These are phyloP conservation scores for Nettapus auritus DNA, from an alignment of 2,113 vertebrate species.

Conservation along the genomic window DNA sequence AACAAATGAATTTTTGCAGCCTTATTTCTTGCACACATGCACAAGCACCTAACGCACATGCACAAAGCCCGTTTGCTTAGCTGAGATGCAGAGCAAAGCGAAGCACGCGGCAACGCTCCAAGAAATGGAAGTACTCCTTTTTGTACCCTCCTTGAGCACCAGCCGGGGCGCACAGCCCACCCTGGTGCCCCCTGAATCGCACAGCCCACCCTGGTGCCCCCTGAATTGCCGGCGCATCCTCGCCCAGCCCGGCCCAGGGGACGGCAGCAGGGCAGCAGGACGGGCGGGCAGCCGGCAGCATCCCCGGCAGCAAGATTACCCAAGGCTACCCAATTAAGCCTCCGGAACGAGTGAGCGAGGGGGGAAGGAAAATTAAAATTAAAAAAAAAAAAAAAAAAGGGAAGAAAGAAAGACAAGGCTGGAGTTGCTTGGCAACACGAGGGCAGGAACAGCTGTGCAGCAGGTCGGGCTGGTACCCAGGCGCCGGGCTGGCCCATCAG, in stretches of 20 bases:
- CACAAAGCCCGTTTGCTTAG: neutral
- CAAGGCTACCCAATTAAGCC: slow-evolving; percentile 86
- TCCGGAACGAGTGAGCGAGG: slow-evolving; percentile 65
- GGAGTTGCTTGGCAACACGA: slow-evolving; percentile 92
- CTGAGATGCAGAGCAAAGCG: neutral
- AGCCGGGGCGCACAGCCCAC: slow-evolving; percentile 80
- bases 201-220: slow-evolving; percentile 82
- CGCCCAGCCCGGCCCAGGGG: slow-evolving; percentile 61
- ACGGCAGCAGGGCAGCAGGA: slow-evolving; percentile 81
- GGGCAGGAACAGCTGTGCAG: slow-evolving; percentile 86
- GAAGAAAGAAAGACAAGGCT: slow-evolving; percentile 64
- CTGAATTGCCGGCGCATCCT: slow-evolving; percentile 85
- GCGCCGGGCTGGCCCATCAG: slow-evolving; percentile 92
- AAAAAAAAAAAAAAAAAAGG: neutral
- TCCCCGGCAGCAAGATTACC: slow-evolving; percentile 80
- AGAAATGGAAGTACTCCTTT: neutral
- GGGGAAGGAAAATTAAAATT: neutral
- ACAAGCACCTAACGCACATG: neutral
- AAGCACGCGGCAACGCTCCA: neutral
- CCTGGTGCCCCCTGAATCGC: slow-evolving; percentile 69
- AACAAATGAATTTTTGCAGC: slow-evolving; percentile 32
- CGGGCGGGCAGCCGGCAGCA: slow-evolving; percentile 83
- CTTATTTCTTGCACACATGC: neutral
- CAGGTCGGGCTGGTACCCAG: slow-evolving; percentile 91
- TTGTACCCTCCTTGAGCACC: slow-evolving; percentile 37